A percentile compares a stretch with the other conserved stretches of the same genome.
phyloP scores from a whole-genome alignment of 1,140 invertebrate species.

The Tetragonula clypearis region DNA sequence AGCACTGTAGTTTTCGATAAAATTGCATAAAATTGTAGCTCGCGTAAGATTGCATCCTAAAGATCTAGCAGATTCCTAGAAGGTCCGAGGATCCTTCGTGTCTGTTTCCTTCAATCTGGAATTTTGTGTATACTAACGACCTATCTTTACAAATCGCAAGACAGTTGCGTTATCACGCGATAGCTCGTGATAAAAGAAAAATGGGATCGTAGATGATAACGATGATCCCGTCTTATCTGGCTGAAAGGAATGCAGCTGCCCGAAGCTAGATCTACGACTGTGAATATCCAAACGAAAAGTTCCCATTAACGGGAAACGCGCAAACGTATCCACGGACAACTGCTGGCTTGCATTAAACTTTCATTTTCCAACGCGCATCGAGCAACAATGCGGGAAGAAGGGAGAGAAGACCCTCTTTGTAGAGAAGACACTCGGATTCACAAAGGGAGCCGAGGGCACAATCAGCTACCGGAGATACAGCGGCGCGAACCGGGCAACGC shows the following conservation, averaged over 20 bases:
- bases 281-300: slow-evolving; percentile 27
- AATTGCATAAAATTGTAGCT: too few relatives aligned
- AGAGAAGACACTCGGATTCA: slow-evolving; percentile 43
- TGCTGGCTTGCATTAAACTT: slow-evolving; percentile 68
- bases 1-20: too few relatives aligned
- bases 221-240: not conserved
- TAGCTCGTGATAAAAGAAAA: not conserved
- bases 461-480: slow-evolving; percentile 51
- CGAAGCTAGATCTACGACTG: too few relatives aligned
- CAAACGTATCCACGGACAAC: not conserved
- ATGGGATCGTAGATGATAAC: not conserved
- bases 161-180: not conserved
- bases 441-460: slow-evolving; percentile 56
- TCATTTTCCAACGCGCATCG: slow-evolving; percentile 67
- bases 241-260: not conserved
- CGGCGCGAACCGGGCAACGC: slow-evolving; percentile 13
- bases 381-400: slow-evolving; percentile 61
- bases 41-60: too few relatives aligned
- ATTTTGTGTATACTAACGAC: too few relatives aligned
- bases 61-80: too few relatives aligned
- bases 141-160: not conserved
- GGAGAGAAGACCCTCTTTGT: slow-evolving; percentile 51
- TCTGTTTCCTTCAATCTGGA: too few relatives aligned
- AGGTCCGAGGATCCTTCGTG: too few relatives aligned
- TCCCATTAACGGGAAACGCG: not conserved